These are phyloP conservation scores for Ceratina australensis DNA, from an alignment of 1,140 invertebrate genomes.

Conservation along the genomic window DNA sequence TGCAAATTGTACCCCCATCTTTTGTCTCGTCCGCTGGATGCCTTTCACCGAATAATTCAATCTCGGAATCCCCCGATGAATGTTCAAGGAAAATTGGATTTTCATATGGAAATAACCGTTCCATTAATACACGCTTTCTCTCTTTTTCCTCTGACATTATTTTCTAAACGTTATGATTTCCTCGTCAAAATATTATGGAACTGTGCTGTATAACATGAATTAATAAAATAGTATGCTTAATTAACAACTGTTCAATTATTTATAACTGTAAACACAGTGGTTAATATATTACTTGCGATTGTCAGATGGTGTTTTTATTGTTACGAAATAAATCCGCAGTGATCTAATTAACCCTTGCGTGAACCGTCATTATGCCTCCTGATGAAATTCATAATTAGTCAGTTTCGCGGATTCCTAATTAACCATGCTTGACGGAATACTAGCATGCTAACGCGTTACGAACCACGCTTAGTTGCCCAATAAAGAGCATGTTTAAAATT, in stretches of 20 bases:
- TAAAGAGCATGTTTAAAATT: background rate
- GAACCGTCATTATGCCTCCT: background rate
- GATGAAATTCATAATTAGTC: slow-evolving; percentile 5
- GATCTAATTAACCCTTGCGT: background rate
- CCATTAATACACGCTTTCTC: background rate
- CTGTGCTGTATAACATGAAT: too few species aligned
- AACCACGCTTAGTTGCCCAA: background rate
- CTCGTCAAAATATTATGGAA: too few species aligned
- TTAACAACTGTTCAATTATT: too few species aligned
- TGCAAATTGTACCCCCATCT: background rate
- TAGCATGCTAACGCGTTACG: background rate
- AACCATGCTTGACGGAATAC: background rate
- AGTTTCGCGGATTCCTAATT: background rate
- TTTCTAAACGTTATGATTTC: background rate
- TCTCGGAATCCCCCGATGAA: background rate
- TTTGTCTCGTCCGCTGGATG: background rate
- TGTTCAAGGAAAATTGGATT: background rate
- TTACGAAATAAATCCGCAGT: background rate
- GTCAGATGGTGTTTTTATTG: too few species aligned
- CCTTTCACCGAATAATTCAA: background rate
- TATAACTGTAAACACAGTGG: too few species aligned
- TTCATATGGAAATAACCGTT: background rate
- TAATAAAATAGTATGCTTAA: too few species aligned
- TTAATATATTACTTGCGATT: too few species aligned
- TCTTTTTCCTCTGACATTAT: background rate